phyloP scores from a whole-genome alignment of 2,888 invertebrate species.

The Heteromurus nitidus region DNA sequence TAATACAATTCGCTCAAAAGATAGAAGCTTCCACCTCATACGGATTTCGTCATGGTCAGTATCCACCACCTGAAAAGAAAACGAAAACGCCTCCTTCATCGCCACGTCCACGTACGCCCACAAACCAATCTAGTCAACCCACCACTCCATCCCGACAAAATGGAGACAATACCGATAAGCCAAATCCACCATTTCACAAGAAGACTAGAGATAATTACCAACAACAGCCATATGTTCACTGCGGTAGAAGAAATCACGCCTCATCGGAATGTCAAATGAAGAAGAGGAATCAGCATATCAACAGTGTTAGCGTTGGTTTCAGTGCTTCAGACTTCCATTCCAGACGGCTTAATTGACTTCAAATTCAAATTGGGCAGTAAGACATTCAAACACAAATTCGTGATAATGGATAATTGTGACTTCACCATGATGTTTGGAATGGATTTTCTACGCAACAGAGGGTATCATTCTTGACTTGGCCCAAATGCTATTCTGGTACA shows the following conservation, averaged over 20 bases:
- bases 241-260: no score
- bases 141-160: neutral
- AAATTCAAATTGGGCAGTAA: neutral
- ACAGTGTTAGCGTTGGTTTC: conserved; percentile 1
- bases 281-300: no score
- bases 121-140: neutral
- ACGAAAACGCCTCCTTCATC: neutral
- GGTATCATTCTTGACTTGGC: conserved; percentile 11
- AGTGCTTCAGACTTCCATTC: neutral
- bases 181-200: no score
- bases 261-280: no score
- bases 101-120: neutral
- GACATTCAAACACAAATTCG: conserved; percentile 5
- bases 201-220: no score
- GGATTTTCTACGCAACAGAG: conserved; percentile 33
- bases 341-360: neutral
- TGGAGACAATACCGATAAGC: no score
- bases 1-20: conserved; percentile 37
- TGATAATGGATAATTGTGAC: neutral
- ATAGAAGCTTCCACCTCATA: neutral
- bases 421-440: conserved; percentile 22
- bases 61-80: neutral
- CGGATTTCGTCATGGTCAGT: neutral
- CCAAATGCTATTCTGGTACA: conserved; percentile 19
- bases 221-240: no score